Evolutionary conservation across 2,797 vertebrate species (phyloP).

Genomic region (Mastacembelus armatus): DNA sequence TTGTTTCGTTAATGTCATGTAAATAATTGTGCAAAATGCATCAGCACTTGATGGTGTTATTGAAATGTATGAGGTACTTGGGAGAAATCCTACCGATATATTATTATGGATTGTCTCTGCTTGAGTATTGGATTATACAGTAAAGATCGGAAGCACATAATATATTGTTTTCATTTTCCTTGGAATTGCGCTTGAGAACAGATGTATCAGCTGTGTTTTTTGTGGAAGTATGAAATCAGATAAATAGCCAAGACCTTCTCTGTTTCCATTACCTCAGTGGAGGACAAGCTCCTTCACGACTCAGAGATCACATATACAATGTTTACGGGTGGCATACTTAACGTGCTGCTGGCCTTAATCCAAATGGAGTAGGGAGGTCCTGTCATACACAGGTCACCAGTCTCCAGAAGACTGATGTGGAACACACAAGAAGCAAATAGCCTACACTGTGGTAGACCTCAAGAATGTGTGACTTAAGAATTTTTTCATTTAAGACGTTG

Average conservation of each 20-base stretch:
- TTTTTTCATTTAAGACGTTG: slow-evolving; percentile 10
- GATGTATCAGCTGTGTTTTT: slow-evolving; percentile 15
- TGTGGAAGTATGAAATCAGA: slow-evolving; percentile 17
- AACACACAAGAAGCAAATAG: slow-evolving; percentile 65
- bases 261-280: slow-evolving; percentile 55
- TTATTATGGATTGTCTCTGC: slow-evolving; percentile 12
- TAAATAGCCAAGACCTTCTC: slow-evolving; percentile 20
- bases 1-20: slow-evolving; percentile 27
- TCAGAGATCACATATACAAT: slow-evolving; percentile 73
- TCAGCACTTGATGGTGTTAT: slow-evolving; percentile 19
- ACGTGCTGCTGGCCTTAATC: slow-evolving; percentile 62
- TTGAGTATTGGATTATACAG: slow-evolving; percentile 33
- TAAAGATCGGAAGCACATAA: slow-evolving; percentile 11
- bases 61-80: slow-evolving; percentile 25
- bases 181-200: slow-evolving; percentile 24
- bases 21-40: slow-evolving; percentile 30
- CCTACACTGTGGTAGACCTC: slow-evolving; percentile 54
- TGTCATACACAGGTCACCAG: slow-evolving; percentile 65
- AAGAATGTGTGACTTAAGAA: slow-evolving; percentile 39
- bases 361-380: slow-evolving; percentile 57
- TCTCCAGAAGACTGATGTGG: slow-evolving; percentile 69
- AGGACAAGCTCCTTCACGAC: slow-evolving; percentile 55
- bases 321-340: slow-evolving; percentile 63
- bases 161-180: slow-evolving; percentile 31
- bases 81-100: slow-evolving; percentile 34